Conservation (phyloP, 2,888 invertebrate genomes). For the Syrphus vitripennis region DNA sequence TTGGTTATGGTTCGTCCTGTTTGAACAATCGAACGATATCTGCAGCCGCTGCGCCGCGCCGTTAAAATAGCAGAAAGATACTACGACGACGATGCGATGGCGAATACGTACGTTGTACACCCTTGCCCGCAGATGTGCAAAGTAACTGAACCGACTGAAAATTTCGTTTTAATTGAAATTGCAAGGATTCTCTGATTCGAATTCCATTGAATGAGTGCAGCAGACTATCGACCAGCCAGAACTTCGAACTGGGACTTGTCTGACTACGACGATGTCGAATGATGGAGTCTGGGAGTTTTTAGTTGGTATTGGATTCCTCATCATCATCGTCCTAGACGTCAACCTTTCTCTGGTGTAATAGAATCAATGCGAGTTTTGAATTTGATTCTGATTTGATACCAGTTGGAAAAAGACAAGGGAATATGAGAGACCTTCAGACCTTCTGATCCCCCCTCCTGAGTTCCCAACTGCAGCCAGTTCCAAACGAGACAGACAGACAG, state of each 20-base stretch:
- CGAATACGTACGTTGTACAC: not conserved
- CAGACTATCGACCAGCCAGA: slow-evolving; percentile 12
- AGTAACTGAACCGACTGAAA: slow-evolving; percentile 46
- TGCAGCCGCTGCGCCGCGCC: not conserved
- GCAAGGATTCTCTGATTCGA: slow-evolving; percentile 67
- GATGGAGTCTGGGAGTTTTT: slow-evolving; percentile 39
- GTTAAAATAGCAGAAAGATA: slow-evolving; percentile 13
- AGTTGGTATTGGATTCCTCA: slow-evolving; percentile 30
- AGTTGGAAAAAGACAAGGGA: not conserved
- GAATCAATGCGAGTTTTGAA: slow-evolving; percentile 64
- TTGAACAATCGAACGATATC: slow-evolving; percentile 15
- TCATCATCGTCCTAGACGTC: slow-evolving; percentile 5
- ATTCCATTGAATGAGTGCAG: slow-evolving; percentile 62
- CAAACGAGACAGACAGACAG: not conserved
- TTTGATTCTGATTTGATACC: slow-evolving; percentile 59
- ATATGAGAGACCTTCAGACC: not conserved
- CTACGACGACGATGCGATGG: not conserved
- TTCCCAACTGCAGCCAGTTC: not conserved
- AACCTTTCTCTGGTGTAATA: slow-evolving; percentile 31
- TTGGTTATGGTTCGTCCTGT: not conserved
- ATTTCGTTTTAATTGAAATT: slow-evolving; percentile 71
- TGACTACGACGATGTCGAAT: not conserved
- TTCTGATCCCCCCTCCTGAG: not conserved
- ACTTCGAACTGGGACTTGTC: not conserved
- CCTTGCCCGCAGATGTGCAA: slow-evolving; percentile 27